phyloP scores from a whole-genome alignment of 2,888 invertebrate species.

The Sussaba pulchella region DNA sequence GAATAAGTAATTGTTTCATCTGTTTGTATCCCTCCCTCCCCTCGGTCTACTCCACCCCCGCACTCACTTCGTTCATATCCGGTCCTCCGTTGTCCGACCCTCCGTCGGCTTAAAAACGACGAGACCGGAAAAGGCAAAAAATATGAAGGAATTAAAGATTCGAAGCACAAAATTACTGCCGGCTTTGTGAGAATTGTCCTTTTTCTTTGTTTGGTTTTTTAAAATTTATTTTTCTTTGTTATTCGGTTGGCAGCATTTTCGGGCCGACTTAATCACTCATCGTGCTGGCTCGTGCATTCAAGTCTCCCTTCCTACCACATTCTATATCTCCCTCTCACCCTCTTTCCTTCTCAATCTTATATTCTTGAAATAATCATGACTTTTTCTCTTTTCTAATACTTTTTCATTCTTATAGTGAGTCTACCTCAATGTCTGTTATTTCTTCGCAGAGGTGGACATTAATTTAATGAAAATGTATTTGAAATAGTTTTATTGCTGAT shows the following conservation, averaged over 20 bases:
- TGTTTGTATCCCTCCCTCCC: slow-evolving; percentile 78
- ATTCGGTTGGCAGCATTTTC: slow-evolving; percentile 43
- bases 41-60: too few relatives aligned
- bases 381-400: too few relatives aligned
- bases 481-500: too few relatives aligned
- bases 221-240: slow-evolving; percentile 29
- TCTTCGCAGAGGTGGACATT: too few relatives aligned
- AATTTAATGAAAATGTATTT: too few relatives aligned
- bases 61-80: slow-evolving; percentile 81
- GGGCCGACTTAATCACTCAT: slow-evolving; percentile 63
- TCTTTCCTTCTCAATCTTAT: background rate
- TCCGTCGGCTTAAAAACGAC: slow-evolving; percentile 66
- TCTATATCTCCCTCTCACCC: background rate
- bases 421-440: too few relatives aligned
- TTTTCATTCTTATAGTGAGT: too few relatives aligned
- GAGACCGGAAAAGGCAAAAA: slow-evolving; percentile 22
- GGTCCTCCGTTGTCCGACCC: slow-evolving; percentile 66
- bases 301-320: slow-evolving; percentile 51
- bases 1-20: slow-evolving; percentile 81
- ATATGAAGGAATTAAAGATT: slow-evolving; percentile 4
- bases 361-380: too few relatives aligned
- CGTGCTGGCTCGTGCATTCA: slow-evolving; percentile 63
- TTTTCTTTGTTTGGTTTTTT: too few relatives aligned
- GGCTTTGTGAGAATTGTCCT: slow-evolving; percentile 65
- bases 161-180: slow-evolving; percentile 72